A percentile compares a stretch with the other conserved stretches of the same genome.
Evolutionary conservation across 2,113 vertebrate species (phyloP).

Genomic region (Myxocyprinus asiaticus): DNA sequence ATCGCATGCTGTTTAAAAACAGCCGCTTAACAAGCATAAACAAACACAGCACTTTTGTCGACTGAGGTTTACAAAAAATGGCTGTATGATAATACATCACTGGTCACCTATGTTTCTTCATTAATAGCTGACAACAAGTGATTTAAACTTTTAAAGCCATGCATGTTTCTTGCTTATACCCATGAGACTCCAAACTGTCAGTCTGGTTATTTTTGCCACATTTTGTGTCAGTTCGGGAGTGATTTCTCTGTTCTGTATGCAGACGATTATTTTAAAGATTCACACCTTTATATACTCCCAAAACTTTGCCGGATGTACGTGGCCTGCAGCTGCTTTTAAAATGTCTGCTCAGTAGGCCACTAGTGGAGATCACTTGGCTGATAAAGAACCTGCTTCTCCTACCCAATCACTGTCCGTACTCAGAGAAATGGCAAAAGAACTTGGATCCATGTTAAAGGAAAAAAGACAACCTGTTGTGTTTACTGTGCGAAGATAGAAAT

Average conservation of each 20-base stretch:
- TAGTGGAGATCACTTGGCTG: no score
- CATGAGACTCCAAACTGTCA: neutral
- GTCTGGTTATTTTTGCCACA: no score
- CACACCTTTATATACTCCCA: neutral
- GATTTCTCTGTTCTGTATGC: neutral
- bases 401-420: neutral
- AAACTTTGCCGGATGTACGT: neutral
- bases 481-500: conserved; percentile 13
- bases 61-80: no score
- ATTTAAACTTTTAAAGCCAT: neutral
- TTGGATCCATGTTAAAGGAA: conserved; percentile 4
- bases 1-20: neutral
- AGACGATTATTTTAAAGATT: no score
- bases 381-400: neutral
- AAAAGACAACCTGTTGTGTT: conserved; percentile 20
- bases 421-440: no score
- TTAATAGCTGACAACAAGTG: neutral
- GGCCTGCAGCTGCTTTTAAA: neutral
- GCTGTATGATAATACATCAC: no score
- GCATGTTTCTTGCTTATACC: neutral
- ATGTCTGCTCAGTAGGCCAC: no score
- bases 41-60: neutral
- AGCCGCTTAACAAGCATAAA: neutral
- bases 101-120: neutral
- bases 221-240: no score